Conservation (phyloP, 2,888 invertebrate species). For the Abrostola tripartita region DNA sequence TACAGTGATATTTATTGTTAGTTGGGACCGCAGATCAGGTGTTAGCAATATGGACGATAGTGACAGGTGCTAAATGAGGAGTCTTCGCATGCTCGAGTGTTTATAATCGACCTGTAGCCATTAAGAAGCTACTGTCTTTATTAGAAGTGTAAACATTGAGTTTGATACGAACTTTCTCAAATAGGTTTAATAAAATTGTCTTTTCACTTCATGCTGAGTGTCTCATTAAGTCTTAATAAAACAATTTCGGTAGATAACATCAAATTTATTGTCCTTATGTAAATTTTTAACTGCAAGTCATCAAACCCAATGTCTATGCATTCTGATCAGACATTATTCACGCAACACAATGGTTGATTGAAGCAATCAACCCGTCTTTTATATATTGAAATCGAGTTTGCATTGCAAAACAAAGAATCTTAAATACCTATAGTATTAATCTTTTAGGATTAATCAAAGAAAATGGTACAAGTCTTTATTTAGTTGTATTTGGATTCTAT, state of each 20-base stretch:
- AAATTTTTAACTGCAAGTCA: background rate
- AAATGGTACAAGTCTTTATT: slow-evolving; percentile 56
- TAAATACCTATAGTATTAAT: slow-evolving; percentile 51
- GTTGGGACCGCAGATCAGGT: slow-evolving; percentile 5
- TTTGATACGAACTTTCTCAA: slow-evolving; percentile 17
- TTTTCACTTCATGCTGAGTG: too few relatives aligned
- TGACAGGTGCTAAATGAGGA: slow-evolving; percentile 43
- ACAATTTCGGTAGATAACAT: too few relatives aligned
- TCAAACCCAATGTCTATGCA: slow-evolving; percentile 31
- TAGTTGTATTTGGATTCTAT: slow-evolving; percentile 17
- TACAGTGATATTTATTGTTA: slow-evolving; percentile 81
- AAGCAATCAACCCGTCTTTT: slow-evolving; percentile 28
- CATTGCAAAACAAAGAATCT: slow-evolving; percentile 32
- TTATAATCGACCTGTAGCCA: slow-evolving; percentile 15
- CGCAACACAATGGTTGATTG: slow-evolving; percentile 16
- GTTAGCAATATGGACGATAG: slow-evolving; percentile 13
- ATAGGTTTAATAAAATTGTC: background rate
- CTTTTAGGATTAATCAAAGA: slow-evolving; percentile 53
- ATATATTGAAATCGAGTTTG: slow-evolving; percentile 29
- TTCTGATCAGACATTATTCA: slow-evolving; percentile 18
- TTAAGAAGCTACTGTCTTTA: slow-evolving; percentile 10
- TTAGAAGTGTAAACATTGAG: slow-evolving; percentile 13
- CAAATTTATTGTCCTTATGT: too few relatives aligned
- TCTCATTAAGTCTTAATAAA: too few relatives aligned
- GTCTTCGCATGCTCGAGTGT: slow-evolving; percentile 19